Base-by-base conservation (phyloP, 2,888 invertebrate species). In the Thumatha senex region DNA sequence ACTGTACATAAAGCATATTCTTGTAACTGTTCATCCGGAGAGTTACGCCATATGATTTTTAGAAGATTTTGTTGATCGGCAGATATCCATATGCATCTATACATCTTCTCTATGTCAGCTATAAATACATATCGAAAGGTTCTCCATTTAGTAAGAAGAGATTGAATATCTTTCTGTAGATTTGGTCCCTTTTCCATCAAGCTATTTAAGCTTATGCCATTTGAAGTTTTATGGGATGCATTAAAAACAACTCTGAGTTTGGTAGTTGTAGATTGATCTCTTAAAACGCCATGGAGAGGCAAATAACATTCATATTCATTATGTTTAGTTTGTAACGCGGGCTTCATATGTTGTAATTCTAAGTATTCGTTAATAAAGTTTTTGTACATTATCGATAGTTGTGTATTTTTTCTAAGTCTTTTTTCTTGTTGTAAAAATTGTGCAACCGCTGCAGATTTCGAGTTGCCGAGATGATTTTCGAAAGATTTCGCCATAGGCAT, bases 21-120 rank as follows among this genome's bases (percentile, higher is more conserved):
- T 11, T 31, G 8, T 11, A 31, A 11, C 11, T 8, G 11, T 11
- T 11, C 11, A 8, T 31, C 11, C 1, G 14, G 15, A 3, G 15
- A 15, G 11, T 38, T 11, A 7, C 38, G 7, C 38, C 38, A 38
- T 14, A 61, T 33, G 3, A 61, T 60, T 40, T 52, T 59, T 48
- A 59, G 61, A 8, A 55, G 51, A 2, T 12, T 8, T 15, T 54
- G 58, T 30, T 63, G 56, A 2, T 48, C 40, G 18, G 47, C 44
- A 13, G 47, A n/a, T 0, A 64, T 33, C 45, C 44, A 54, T 1
- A 62, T 58, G 4, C 42, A 46, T 2, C 63, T 44, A 41, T 50
- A 67, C 60, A 60, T 61, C 34, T 63, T 64, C 12, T 61, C 61
- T 0, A 65, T 55, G 34, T 67, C 64, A 0, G 64, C 58, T 0